These are phyloP conservation scores for Nephotettix cincticeps DNA, from an alignment of 1,140 invertebrate genomes.

Conservation along the genomic window DNA sequence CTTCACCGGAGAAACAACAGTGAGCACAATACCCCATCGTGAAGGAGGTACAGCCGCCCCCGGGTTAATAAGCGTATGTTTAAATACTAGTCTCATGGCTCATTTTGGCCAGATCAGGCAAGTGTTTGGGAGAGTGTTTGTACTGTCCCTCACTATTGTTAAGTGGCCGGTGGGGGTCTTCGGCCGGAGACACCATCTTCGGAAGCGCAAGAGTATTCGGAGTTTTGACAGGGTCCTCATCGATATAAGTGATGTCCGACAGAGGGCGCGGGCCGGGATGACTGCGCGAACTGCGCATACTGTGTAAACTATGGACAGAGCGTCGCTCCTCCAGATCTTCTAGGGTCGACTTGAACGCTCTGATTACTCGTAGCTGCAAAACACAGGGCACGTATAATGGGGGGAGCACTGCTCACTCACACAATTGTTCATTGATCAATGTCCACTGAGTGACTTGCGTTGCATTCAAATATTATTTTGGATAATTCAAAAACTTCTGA, in stretches of 20 bases:
- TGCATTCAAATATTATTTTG: too few species aligned
- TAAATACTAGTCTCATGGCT: slow-evolving; percentile 71
- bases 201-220: slow-evolving; percentile 44
- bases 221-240: slow-evolving; percentile 75
- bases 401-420: too few species aligned
- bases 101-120: slow-evolving; percentile 62
- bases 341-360: slow-evolving; percentile 99
- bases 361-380: slow-evolving; percentile 99
- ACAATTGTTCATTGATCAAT: too few species aligned
- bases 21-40: not conserved
- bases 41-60: not conserved
- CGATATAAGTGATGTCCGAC: slow-evolving; percentile 90
- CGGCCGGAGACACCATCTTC: slow-evolving; percentile 44
- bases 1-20: not conserved
- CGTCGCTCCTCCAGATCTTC: slow-evolving; percentile 99
- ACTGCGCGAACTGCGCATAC: slow-evolving; percentile 82
- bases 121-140: too few species aligned
- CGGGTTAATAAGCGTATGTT: slow-evolving; percentile 21
- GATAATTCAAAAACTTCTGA: too few species aligned
- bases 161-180: slow-evolving; percentile 44
- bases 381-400: slow-evolving; percentile 53
- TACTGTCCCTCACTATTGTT: slow-evolving; percentile 33
- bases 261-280: slow-evolving; percentile 76
- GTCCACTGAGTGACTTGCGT: too few species aligned
- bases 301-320: slow-evolving; percentile 96